Percentiles rank a stretch among this genome's conserved stretches.
Evolutionary conservation across 2,113 vertebrate species (phyloP).

Genomic region (Casuarius casuarius): DNA sequence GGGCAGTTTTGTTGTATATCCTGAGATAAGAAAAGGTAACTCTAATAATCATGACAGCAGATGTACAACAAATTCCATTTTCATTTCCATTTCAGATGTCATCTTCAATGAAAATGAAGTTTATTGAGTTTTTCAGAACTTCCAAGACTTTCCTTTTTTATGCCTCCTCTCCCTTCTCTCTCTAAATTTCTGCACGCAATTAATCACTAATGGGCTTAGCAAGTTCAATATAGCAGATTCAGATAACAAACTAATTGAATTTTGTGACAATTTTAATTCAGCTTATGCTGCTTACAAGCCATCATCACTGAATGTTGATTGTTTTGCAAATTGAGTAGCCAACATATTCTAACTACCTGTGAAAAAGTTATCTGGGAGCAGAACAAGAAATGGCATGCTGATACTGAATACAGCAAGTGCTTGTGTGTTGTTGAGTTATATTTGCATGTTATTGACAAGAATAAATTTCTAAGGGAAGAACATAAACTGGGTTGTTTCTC

Average conservation of each 20-base stretch:
- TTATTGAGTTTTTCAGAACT: neutral
- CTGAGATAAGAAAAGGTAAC: neutral
- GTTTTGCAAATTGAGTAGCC: neutral
- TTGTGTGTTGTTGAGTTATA: accelerated
- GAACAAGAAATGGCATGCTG: neutral
- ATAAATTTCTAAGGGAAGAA: neutral
- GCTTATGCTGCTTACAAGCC: neutral
- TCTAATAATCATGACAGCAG: neutral
- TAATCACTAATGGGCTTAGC: neutral
- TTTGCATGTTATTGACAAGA: neutral
- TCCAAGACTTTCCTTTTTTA: neutral
- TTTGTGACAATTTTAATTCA: neutral
- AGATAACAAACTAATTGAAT: neutral
- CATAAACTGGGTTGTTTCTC: neutral
- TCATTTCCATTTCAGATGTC: neutral
- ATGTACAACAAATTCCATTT: neutral
- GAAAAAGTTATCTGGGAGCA: neutral
- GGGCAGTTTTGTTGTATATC: neutral
- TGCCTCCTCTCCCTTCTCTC: neutral
- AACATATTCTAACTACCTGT: neutral
- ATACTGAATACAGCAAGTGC: neutral
- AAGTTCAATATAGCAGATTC: neutral
- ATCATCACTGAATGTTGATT: neutral
- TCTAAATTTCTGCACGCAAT: neutral
- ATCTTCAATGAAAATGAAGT: neutral